Conservation (phyloP, 2,113 vertebrate genomes). For the Chlorodrepanis virens region DNA sequence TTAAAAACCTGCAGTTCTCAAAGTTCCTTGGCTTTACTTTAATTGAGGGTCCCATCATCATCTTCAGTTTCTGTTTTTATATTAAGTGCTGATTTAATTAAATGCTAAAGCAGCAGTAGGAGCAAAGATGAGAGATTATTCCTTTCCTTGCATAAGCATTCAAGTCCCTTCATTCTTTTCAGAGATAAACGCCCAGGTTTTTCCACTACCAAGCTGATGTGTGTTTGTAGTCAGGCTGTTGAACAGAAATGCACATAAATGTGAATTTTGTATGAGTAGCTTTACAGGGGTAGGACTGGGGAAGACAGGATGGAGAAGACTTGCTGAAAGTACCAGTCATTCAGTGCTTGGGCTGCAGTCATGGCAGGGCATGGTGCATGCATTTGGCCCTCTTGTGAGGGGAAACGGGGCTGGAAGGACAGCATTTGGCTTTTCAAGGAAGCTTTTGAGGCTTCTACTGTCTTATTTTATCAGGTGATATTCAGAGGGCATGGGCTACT, state of each 20-base stretch:
- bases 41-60: background rate
- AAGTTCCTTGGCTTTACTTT: background rate
- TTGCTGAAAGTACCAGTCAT: background rate
- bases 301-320: background rate
- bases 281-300: background rate
- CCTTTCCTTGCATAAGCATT: background rate
- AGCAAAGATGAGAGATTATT: background rate
- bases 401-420: background rate
- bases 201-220: background rate
- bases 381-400: background rate
- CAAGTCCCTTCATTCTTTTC: background rate
- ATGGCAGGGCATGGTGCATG: background rate
- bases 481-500: background rate
- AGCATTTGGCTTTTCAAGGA: background rate
- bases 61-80: background rate
- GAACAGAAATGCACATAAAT: accelerated
- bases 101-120: background rate
- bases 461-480: background rate
- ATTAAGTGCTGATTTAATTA: background rate
- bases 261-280: background rate
- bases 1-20: background rate
- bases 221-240: background rate
- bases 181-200: background rate
- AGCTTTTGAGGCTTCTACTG: background rate
- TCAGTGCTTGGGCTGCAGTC: background rate